A percentile compares a stretch with the other conserved stretches of the same genome.
Conservation (phyloP, 2,113 vertebrate species). For the Eidolon helvum region DNA sequence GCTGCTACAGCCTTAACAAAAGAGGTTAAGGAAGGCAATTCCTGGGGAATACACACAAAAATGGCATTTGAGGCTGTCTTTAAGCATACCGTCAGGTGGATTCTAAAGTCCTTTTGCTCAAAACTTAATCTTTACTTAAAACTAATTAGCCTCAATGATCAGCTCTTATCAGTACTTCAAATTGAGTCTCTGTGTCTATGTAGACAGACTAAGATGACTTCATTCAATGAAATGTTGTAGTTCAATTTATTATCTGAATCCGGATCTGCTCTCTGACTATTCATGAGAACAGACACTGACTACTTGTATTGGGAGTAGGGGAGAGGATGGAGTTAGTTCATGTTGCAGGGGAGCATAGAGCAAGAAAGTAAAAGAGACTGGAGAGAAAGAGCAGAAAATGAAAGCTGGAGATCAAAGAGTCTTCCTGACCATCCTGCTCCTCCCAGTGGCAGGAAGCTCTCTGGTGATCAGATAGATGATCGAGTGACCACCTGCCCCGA, state of each 20-base stretch:
- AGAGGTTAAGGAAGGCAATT: not conserved
- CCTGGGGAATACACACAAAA: not conserved
- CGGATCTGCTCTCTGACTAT: not conserved
- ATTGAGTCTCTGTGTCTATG: not conserved
- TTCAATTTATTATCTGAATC: not conserved
- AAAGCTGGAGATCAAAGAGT: not conserved
- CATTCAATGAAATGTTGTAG: not conserved
- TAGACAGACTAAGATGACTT: not conserved
- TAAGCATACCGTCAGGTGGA: not conserved
- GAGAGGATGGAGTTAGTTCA: not conserved
- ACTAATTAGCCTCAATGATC: not conserved
- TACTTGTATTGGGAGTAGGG: not conserved
- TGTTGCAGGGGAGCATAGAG: not conserved
- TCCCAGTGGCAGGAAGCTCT: not conserved
- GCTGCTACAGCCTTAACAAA: not conserved
- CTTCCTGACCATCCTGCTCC: not conserved
- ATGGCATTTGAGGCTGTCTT: not conserved
- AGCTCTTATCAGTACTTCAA: not conserved
- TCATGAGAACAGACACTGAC: not conserved
- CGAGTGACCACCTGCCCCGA: not conserved
- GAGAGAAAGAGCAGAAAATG: not conserved
- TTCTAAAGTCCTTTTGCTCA: not conserved
- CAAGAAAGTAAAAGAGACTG: not conserved
- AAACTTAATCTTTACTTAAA: not conserved
- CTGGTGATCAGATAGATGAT: not conserved